Conservation (phyloP, 2,113 vertebrate species). For the Psittacus erithacus region DNA sequence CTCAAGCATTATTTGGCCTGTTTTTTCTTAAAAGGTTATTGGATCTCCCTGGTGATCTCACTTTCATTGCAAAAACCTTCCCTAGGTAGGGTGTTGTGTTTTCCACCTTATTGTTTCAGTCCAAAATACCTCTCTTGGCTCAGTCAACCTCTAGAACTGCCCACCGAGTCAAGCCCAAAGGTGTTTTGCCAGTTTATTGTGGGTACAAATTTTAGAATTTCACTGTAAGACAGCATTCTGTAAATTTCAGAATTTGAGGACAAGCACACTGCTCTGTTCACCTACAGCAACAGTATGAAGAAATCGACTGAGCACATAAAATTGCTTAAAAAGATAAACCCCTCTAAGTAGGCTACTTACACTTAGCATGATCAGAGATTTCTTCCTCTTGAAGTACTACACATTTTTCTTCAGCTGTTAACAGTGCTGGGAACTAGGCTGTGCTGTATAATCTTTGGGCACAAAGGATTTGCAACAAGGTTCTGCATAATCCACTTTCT, state of each 20-base stretch:
- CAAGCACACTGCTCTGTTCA: background rate
- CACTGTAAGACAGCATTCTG: background rate
- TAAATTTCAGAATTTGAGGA: background rate
- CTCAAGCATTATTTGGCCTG: background rate
- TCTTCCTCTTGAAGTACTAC: background rate
- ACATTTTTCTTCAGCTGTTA: background rate
- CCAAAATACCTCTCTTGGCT: background rate
- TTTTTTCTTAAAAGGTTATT: background rate
- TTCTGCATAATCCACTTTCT: background rate
- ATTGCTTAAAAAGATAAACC: background rate
- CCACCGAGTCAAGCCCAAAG: background rate
- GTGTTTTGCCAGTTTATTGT: background rate
- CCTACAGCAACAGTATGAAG: background rate
- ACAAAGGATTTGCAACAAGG: background rate
- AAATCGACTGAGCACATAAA: background rate
- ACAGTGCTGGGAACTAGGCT: background rate
- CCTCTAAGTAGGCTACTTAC: background rate
- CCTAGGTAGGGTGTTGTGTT: background rate
- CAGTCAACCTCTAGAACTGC: background rate
- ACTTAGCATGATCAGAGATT: background rate
- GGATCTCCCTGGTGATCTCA: background rate
- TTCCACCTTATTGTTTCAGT: background rate
- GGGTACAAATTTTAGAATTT: background rate
- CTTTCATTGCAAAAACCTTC: background rate
- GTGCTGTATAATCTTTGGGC: background rate